A percentile compares a stretch with the other conserved stretches of the same genome.
phyloP scores from a whole-genome alignment of 2,113 vertebrate genomes.

The Aix galericulata region DNA sequence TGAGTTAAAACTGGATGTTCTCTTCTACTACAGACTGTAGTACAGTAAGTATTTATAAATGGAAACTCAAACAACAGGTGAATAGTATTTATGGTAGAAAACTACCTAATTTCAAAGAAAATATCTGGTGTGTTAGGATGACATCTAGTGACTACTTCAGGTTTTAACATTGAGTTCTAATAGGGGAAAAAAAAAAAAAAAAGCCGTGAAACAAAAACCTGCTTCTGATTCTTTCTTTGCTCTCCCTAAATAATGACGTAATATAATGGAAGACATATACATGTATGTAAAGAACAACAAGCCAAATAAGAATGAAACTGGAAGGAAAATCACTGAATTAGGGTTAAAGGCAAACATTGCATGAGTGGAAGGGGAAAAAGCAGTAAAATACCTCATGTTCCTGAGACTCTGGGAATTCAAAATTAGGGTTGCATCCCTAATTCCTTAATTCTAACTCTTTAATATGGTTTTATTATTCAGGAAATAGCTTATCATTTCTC shows the following conservation, averaged over 20 bases:
- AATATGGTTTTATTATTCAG: background rate
- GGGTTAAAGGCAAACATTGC: background rate
- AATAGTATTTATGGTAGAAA: background rate
- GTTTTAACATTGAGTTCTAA: background rate
- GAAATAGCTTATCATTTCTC: background rate
- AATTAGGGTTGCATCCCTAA: background rate
- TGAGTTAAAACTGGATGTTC: background rate
- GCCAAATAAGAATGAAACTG: background rate
- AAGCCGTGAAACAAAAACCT: background rate
- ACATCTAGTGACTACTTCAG: conserved; percentile 66
- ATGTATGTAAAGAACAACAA: background rate
- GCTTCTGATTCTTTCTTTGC: background rate
- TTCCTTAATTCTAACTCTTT: background rate
- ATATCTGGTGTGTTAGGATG: conserved; percentile 68
- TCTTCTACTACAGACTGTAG: background rate
- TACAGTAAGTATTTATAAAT: background rate
- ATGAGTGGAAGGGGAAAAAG: background rate
- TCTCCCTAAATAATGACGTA: conserved; percentile 4
- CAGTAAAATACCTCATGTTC: background rate
- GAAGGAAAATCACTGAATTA: background rate
- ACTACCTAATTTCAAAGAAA: conserved; percentile 1
- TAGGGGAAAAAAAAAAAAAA: background rate
- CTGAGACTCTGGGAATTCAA: background rate
- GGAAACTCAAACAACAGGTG: background rate
- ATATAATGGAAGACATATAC: background rate